Evolutionary conservation across 2,888 invertebrate species (phyloP), one percentile per base, ranked within the genome.

Genomic region (Callyntrura sp.): DNA sequence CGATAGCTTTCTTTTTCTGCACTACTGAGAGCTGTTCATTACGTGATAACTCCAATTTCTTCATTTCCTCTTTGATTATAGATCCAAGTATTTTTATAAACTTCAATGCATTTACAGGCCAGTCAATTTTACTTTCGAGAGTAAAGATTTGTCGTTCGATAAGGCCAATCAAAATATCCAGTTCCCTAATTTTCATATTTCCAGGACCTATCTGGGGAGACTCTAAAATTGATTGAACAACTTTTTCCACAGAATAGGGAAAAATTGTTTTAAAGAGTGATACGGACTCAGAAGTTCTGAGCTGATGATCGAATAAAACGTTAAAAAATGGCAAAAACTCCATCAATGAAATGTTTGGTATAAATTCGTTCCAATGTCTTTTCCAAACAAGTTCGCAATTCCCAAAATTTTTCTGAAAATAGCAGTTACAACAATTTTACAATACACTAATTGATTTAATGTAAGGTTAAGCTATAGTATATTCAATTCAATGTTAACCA

Each of bases 301-400:
- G 57, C 20, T 90, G 90, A 23, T 90, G 68, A 8, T 70, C 88
- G 65, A 93, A 93, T 12, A 93, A 25, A 8, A 85, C 55, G 60
- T 84, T 88, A 55, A 93, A 91, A 35, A 92, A 92, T 0, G 76
- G 84, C 0, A 83, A 90, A 78, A 93, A 91, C 0, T 91, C 86
- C 1, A 12, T 12, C 20, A 92, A 51, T 6, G 51, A 82, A n/a
- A 92, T 88, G 0, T 28, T 35, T 2, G 84, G 14, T 6, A 93
- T 62, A 87, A 93, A 93, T 76, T 93, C 93, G 8, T 91, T 91
- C 6, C 79, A 92, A 84, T 93, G 93, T 23, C 93, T 83, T 25
- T 73, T 90, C 93, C 93, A 93, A 0, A 93, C 90, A 23, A 35
- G 79, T 70, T 93, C 92, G 60, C 93, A 92, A 48, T 92, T 90